These are phyloP conservation scores for Gryllus bimaculatus DNA, from an alignment of 1,140 invertebrate species.

Conservation along the genomic window DNA sequence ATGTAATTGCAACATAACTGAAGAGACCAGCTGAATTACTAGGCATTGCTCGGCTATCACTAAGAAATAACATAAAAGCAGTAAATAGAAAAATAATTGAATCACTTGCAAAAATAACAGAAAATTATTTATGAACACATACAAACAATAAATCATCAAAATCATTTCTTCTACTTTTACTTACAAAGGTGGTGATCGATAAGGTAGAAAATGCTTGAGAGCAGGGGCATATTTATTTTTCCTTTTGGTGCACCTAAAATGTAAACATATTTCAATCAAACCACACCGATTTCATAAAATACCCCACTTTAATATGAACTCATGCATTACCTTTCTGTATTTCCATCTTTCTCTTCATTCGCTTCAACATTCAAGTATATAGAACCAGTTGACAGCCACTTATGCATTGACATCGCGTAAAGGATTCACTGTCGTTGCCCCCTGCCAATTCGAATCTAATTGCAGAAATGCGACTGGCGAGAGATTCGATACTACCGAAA, in stretches of 20 bases:
- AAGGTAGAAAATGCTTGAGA: constrained; percentile 16
- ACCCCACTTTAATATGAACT: neutral
- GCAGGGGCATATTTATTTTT: constrained; percentile 16
- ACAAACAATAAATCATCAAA: too few species aligned
- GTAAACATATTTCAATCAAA: neutral
- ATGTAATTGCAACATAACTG: constrained; percentile 24
- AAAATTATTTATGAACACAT: too few species aligned
- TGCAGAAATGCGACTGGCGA: too few species aligned
- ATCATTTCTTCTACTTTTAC: neutral
- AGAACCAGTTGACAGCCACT: constrained; percentile 17
- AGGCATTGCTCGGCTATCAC: constrained; percentile 20
- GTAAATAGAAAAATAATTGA: neutral
- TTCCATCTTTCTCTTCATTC: constrained; percentile 14
- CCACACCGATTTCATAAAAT: neutral
- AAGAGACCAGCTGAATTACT: constrained; percentile 24
- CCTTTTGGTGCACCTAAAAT: constrained; percentile 8
- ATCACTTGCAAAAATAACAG: neutral
- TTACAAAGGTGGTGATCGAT: constrained; percentile 12
- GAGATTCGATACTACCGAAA: too few species aligned
- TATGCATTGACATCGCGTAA: constrained; percentile 12
- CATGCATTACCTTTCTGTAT: neutral
- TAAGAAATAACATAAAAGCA: constrained; percentile 31
- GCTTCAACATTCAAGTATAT: constrained; percentile 18
- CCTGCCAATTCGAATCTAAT: too few species aligned
- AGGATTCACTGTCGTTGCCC: too few species aligned